A percentile compares a stretch with the other conserved stretches of the same genome.
phyloP scores from a whole-genome alignment of 2,113 vertebrate species.

The Lipophrys pholis region DNA sequence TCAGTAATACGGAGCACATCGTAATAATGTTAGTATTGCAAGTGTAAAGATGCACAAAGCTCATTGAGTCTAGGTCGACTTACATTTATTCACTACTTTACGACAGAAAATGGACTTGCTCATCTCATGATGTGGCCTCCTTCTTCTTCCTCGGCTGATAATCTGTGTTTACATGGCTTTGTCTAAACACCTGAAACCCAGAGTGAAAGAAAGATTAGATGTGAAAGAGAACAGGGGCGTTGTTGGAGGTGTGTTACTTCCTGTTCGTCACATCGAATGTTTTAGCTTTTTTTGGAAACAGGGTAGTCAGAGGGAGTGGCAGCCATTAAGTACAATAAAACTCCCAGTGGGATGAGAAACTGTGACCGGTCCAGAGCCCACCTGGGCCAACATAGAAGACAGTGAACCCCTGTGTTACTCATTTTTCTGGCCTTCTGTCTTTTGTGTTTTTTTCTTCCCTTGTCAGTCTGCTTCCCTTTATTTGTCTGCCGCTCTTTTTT shows the following conservation, averaged over 20 bases:
- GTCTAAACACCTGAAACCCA: too few relatives aligned
- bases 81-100: too few relatives aligned
- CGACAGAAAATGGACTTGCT: too few relatives aligned
- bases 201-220: not conserved
- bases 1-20: too few relatives aligned
- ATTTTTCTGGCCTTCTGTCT: not conserved
- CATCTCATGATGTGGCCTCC: too few relatives aligned
- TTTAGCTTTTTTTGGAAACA: conserved; percentile 63
- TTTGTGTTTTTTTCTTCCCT: conserved; percentile 44
- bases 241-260: not conserved
- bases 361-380: conserved; percentile 40
- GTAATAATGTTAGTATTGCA: too few relatives aligned
- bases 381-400: conserved; percentile 47
- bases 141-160: too few relatives aligned
- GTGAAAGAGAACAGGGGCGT: not conserved
- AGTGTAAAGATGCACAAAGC: too few relatives aligned
- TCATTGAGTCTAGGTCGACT: too few relatives aligned
- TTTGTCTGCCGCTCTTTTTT: conserved; percentile 30
- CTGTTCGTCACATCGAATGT: conserved; percentile 47
- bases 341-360: conserved; percentile 59
- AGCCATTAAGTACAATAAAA: conserved; percentile 29
- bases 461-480: conserved; percentile 31
- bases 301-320: conserved; percentile 53
- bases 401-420: conserved; percentile 23
- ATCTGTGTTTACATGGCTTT: too few relatives aligned